Evolutionary conservation across 2,888 invertebrate genomes (phyloP).

Genomic region (Steinernema carpocapsae): DNA sequence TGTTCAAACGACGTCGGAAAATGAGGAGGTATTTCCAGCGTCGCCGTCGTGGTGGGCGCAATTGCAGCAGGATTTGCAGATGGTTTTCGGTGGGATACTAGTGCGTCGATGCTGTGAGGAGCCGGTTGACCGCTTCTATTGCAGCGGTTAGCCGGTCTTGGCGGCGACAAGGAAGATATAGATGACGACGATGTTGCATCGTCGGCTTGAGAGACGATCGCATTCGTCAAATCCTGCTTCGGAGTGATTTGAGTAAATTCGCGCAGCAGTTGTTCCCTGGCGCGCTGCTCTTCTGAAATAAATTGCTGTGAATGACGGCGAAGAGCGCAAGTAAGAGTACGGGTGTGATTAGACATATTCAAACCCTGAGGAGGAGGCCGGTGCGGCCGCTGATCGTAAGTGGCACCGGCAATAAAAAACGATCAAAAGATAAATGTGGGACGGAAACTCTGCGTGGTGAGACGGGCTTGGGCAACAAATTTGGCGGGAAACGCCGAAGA

Average conservation of each 20-base stretch:
- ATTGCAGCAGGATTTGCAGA: not conserved
- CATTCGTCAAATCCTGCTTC: conserved; percentile 5
- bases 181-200: conserved; percentile 29
- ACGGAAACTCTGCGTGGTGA: conserved; percentile 30
- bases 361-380: not conserved
- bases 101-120: conserved; percentile 30
- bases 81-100: not conserved
- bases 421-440: conserved; percentile 19
- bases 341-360: not conserved
- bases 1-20: conserved; percentile 21
- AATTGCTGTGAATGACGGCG: conserved; percentile 18
- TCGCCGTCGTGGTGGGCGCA: not conserved
- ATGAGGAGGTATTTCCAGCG: conserved; percentile 18
- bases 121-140: conserved; percentile 6
- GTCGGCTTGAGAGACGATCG: not conserved
- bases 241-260: conserved; percentile 29
- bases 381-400: not conserved
- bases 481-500: conserved; percentile 19
- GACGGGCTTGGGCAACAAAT: not conserved
- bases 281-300: conserved; percentile 29
- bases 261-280: conserved; percentile 31
- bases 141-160: not conserved
- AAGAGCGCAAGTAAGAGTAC: not conserved
- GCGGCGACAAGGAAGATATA: conserved; percentile 21
- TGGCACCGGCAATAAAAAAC: conserved; percentile 20